Evolutionary conservation across 1,140 invertebrate genomes (phyloP).

Genomic region (Drosophila leontia): DNA sequence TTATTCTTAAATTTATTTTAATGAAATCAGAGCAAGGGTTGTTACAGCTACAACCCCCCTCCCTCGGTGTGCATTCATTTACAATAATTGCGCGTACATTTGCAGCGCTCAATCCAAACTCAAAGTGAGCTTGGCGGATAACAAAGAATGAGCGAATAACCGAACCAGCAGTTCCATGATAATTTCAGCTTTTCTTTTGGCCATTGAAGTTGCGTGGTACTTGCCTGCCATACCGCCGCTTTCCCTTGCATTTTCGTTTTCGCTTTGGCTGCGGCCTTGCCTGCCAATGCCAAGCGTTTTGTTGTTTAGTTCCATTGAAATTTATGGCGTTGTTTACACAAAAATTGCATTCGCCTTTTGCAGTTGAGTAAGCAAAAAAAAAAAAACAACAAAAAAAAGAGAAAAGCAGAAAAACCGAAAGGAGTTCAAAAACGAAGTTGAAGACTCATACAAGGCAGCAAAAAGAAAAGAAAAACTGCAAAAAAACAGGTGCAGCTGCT

Average conservation of each 20-base stretch:
- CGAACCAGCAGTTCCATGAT: constrained; percentile 52
- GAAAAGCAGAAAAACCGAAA: constrained; percentile 2
- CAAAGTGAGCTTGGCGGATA: constrained; percentile 17
- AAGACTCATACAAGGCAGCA: not conserved
- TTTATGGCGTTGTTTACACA: constrained; percentile 83
- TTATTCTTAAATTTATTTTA: not conserved
- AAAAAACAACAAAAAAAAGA: constrained; percentile 4
- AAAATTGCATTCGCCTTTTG: constrained; percentile 80
- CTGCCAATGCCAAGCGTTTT: constrained; percentile 66
- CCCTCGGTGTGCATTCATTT: constrained; percentile 40
- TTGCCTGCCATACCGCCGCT: constrained; percentile 5
- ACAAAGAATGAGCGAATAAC: constrained; percentile 40
- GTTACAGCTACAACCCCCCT: not conserved
- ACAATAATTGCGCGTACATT: constrained; percentile 76
- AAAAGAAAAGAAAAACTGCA: not conserved
- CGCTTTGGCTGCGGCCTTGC: constrained; percentile 58
- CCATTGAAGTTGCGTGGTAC: constrained; percentile 20
- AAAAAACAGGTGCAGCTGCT: constrained; percentile 38
- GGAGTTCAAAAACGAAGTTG: constrained; percentile 8
- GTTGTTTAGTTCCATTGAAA: constrained; percentile 80
- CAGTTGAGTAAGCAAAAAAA: constrained; percentile 76
- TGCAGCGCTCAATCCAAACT: constrained; percentile 45
- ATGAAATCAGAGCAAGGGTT: too few relatives aligned
- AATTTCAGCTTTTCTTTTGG: constrained; percentile 39
- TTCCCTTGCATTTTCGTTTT: not conserved